These are phyloP conservation scores for Phalacrocorax carbo DNA, from an alignment of 2,113 vertebrate species.

Conservation along the genomic window DNA sequence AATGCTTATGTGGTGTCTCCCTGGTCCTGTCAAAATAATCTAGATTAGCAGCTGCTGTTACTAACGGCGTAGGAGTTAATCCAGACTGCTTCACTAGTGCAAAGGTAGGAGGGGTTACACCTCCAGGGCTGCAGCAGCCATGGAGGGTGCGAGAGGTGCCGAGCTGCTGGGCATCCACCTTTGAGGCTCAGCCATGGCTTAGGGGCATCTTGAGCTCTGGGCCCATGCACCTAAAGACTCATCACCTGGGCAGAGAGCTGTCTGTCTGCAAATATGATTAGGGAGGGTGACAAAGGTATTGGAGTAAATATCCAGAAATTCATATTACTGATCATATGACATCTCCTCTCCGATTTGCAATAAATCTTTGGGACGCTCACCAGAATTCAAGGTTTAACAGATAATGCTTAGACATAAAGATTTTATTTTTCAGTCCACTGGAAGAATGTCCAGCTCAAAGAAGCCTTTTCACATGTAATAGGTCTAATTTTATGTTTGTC, in stretches of 20 bases:
- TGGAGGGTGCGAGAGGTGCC: accelerated
- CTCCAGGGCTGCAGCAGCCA: background rate
- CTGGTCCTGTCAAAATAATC: background rate
- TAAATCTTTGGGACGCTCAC: background rate
- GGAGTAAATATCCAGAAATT: background rate
- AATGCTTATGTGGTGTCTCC: background rate
- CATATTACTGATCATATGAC: background rate
- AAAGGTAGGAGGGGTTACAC: background rate
- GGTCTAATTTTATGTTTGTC: background rate
- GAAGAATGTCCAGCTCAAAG: background rate
- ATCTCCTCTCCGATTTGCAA: background rate
- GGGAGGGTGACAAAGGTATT: background rate
- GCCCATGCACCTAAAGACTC: accelerated
- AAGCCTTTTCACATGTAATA: background rate
- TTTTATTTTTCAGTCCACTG: background rate
- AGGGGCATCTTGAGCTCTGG: background rate
- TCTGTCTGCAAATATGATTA: background rate
- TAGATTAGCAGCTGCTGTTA: background rate
- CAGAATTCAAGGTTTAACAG: background rate
- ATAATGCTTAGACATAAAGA: background rate
- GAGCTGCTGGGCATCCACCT: accelerated
- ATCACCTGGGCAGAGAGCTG: background rate
- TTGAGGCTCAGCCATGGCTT: background rate
- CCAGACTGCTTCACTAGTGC: accelerated
- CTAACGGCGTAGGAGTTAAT: accelerated